Conservation (phyloP, 2,113 vertebrate genomes). For the Agapornis roseicollis region DNA sequence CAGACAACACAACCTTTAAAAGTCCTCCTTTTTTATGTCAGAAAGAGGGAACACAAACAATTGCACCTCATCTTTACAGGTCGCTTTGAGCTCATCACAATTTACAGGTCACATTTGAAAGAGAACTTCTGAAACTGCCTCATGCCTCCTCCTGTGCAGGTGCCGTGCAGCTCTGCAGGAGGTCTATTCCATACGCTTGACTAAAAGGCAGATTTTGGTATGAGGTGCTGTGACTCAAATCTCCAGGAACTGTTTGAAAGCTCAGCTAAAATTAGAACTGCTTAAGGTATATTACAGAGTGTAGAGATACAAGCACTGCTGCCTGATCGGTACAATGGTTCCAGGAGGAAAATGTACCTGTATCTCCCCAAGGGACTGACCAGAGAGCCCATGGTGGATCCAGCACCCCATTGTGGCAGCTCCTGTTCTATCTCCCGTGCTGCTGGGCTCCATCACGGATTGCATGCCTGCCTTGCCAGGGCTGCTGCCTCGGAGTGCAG, state of each 20-base stretch:
- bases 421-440: neutral
- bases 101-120: neutral
- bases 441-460: neutral
- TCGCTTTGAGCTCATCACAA: neutral
- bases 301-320: neutral
- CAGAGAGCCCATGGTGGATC: accelerated
- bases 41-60: neutral
- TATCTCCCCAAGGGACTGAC: neutral
- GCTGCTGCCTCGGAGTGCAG: neutral
- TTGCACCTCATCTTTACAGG: neutral
- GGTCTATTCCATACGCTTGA: neutral
- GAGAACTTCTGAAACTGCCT: neutral
- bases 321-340: neutral
- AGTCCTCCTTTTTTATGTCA: neutral
- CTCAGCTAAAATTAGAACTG: neutral
- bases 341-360: neutral
- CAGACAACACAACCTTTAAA: neutral
- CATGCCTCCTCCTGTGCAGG: neutral
- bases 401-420: accelerated
- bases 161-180: neutral
- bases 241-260: neutral
- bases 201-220: neutral
- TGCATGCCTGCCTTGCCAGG: neutral
- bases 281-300: neutral
- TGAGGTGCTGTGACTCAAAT: neutral